Evolutionary conservation across 92 coral and sea anemone genomes (phyloP).

Genomic region (Bergia puertoricense): DNA sequence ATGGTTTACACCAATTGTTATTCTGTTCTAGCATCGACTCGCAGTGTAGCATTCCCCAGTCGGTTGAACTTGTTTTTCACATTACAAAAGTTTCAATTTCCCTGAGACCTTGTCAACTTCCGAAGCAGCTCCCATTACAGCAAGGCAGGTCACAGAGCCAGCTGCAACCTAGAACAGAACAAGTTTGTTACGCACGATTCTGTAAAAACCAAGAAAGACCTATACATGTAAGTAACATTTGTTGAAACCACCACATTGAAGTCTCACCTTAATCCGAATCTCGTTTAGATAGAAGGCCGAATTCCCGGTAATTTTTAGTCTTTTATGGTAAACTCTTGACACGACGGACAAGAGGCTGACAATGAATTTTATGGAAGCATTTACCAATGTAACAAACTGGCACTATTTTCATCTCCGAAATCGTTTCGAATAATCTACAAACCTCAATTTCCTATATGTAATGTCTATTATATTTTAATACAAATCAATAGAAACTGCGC

Average conservation of each 20-base stretch:
- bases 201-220: not conserved
- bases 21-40: not conserved
- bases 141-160: conserved; percentile 88
- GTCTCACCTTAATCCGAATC: not conserved
- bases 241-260: not conserved
- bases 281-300: not conserved
- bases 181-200: not conserved
- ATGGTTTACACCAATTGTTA: not conserved
- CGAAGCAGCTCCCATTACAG: conserved; percentile 70
- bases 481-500: too few species aligned
- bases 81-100: conserved; percentile 51
- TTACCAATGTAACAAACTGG: too few species aligned
- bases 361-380: too few species aligned
- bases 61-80: not conserved
- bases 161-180: conserved; percentile 62
- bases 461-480: too few species aligned
- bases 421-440: too few species aligned
- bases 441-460: too few species aligned
- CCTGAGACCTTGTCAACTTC: conserved; percentile 72
- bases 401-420: too few species aligned
- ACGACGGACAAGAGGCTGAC: too few species aligned
- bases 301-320: too few species aligned
- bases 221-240: too few species aligned
- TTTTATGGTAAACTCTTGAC: too few species aligned
- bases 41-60: not conserved